Evolutionary conservation across 2,797 vertebrate species (phyloP).

Genomic region (Arctocebus calabarensis): DNA sequence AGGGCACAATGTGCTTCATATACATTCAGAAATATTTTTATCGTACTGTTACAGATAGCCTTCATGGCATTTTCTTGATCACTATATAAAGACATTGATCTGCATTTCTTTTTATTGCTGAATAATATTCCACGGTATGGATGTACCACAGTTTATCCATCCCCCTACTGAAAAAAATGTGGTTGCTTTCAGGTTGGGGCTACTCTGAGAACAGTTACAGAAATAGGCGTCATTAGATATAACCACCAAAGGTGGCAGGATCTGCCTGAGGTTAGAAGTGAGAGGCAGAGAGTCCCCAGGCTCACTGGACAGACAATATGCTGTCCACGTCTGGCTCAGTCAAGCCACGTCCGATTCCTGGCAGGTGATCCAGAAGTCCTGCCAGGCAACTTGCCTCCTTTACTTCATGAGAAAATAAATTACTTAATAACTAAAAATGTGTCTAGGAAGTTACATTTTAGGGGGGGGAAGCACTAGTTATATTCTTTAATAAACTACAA

Average conservation of each 20-base stretch:
- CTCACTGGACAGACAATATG: neutral
- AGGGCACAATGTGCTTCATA: too few species aligned
- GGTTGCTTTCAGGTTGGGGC: neutral
- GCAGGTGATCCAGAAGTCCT: neutral
- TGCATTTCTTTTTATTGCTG: neutral
- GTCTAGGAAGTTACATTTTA: neutral
- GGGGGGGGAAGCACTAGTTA: neutral
- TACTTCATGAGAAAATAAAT: conserved; percentile 12
- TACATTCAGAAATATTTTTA: too few species aligned
- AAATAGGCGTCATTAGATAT: neutral
- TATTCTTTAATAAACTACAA: conserved; percentile 36
- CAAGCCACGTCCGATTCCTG: neutral
- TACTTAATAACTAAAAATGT: neutral
- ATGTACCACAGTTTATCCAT: neutral
- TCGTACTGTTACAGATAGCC: too few species aligned
- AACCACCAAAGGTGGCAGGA: neutral
- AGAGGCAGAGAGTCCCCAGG: neutral
- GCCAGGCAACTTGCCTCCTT: neutral
- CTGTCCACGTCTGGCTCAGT: neutral
- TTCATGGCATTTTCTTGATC: too few species aligned
- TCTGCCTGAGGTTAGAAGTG: neutral
- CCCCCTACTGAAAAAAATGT: neutral
- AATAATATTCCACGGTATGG: neutral
- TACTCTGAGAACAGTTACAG: neutral
- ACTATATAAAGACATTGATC: too few species aligned